phyloP scores from a whole-genome alignment of 2,113 vertebrate genomes.

The Ranitomeya variabilis region DNA sequence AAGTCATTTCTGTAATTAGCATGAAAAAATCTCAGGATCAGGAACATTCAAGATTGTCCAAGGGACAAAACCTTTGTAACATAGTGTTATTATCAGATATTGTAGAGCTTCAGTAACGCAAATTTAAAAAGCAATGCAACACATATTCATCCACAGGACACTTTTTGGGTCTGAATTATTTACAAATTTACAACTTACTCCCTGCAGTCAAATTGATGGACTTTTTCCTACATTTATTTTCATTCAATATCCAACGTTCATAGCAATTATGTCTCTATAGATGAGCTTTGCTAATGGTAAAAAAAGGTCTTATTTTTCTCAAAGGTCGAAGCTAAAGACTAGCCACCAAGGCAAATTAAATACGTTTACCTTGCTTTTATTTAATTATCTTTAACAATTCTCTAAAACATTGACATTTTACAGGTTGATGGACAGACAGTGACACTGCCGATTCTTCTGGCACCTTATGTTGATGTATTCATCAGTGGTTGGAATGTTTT shows the following conservation, averaged over 20 bases:
- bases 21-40: slow-evolving; percentile 5
- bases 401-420: neutral
- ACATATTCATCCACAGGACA: too few relatives aligned
- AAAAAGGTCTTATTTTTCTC: neutral
- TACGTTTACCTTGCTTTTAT: neutral
- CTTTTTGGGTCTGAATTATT: too few relatives aligned
- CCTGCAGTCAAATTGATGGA: too few relatives aligned
- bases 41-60: too few relatives aligned
- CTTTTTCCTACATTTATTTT: too few relatives aligned
- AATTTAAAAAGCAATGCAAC: too few relatives aligned
- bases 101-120: neutral
- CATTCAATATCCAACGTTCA: too few relatives aligned
- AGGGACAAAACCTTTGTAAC: too few relatives aligned
- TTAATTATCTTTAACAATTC: neutral
- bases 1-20: too few relatives aligned
- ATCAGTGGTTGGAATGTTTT: slow-evolving; percentile 62
- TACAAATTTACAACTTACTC: too few relatives aligned
- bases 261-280: too few relatives aligned
- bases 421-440: slow-evolving; percentile 21
- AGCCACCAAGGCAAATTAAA: neutral
- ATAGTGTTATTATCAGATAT: slow-evolving; percentile 6
- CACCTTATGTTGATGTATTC: slow-evolving; percentile 1
- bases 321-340: neutral
- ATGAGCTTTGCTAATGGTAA: too few relatives aligned
- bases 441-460: slow-evolving; percentile 56